phyloP scores from a whole-genome alignment of 2,113 vertebrate genomes.

The Arvicanthis niloticus region DNA sequence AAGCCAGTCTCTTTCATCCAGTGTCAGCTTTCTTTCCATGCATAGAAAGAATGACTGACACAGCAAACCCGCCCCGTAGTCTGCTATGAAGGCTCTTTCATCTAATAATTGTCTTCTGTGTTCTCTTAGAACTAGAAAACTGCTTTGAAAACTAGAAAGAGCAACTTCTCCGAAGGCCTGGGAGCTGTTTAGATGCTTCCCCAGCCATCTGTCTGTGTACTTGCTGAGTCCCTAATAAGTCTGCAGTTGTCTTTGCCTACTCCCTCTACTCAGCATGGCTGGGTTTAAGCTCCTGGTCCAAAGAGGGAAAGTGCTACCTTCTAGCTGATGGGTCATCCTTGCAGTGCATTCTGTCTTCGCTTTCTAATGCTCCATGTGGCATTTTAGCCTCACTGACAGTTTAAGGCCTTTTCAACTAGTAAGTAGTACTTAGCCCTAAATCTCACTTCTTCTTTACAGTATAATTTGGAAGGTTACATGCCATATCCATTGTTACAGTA shows the following conservation, averaged over 20 bases:
- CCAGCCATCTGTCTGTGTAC: too few species aligned
- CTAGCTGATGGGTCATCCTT: fast-evolving
- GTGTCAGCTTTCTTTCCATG: not conserved
- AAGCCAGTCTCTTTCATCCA: not conserved
- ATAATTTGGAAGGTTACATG: not conserved
- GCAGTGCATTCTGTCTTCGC: not conserved
- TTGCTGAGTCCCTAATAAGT: not conserved
- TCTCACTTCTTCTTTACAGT: not conserved
- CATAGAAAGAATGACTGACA: not conserved
- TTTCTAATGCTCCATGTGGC: fast-evolving
- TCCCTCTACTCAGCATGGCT: fast-evolving
- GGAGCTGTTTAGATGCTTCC: not conserved
- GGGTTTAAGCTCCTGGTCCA: not conserved
- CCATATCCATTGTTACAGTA: fast-evolving
- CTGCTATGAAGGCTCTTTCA: not conserved
- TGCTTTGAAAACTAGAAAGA: slow-evolving; percentile 30
- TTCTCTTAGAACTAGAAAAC: slow-evolving; percentile 22
- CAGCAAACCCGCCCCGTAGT: fast-evolving
- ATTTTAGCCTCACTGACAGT: not conserved
- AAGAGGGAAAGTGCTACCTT: fast-evolving
- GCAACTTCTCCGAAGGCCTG: not conserved
- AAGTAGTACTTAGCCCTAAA: not conserved
- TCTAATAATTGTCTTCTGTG: not conserved
- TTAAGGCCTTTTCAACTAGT: not conserved
- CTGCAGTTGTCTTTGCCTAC: fast-evolving